Conservation (phyloP, 2,113 vertebrate species). For the Oryctolagus cuniculus region mOryCun1.1 NC_091449.1:16066501-16067000, state of each 20-base stretch:
- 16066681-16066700: constrained; percentile 5
- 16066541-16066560: too few species aligned
- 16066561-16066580: too few species aligned
- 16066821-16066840: constrained; percentile 96
- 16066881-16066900: constrained; percentile 94
- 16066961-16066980: neutral
- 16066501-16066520: too few species aligned
- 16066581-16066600: too few species aligned
- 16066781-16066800: neutral
- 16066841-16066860: constrained; percentile 94
- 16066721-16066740: neutral
- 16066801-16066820: constrained; percentile 94
- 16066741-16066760: neutral
- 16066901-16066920: constrained; percentile 90
- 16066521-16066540: too few species aligned
- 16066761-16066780: neutral
- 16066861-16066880: constrained; percentile 96
- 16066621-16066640: neutral
- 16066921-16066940: neutral
- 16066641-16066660: neutral
- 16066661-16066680: neutral
- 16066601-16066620: too few species aligned
- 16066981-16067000: neutral
- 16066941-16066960: neutral
- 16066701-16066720: neutral